These are phyloP conservation scores for Plagodis dolabraria DNA, from an alignment of 2,888 invertebrate species.

Conservation along the genomic window DNA sequence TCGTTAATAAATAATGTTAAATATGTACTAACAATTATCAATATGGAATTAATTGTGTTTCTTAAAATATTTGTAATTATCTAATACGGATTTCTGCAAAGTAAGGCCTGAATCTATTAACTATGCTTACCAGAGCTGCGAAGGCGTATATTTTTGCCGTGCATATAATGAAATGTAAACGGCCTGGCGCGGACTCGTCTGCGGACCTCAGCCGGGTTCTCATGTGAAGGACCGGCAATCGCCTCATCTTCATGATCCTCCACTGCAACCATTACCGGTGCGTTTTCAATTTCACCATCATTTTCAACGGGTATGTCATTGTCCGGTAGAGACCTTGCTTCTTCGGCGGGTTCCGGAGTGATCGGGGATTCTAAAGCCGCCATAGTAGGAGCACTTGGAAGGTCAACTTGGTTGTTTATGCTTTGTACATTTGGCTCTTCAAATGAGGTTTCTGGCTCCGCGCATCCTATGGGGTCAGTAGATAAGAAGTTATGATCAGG, in stretches of 20 bases:
- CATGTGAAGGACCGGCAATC: constrained; percentile 5
- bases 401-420: not conserved
- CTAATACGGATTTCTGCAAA: too few species aligned
- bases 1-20: too few species aligned
- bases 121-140: constrained; percentile 63
- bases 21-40: too few species aligned
- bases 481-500: too few species aligned
- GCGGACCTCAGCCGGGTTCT: constrained; percentile 22
- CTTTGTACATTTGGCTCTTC: too few species aligned
- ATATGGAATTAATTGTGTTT: too few species aligned
- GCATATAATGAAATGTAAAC: constrained; percentile 92
- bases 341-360: not conserved
- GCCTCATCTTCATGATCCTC: not conserved
- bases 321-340: not conserved
- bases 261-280: not conserved
- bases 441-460: too few species aligned
- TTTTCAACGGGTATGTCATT: not conserved
- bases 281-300: not conserved
- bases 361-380: constrained; percentile 2
- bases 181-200: constrained; percentile 64
- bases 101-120: not conserved
- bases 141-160: constrained; percentile 92
- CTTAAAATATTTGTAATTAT: too few species aligned
- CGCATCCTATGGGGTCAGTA: too few species aligned
- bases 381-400: constrained; percentile 18